These are phyloP conservation scores for Himantopus leucocephalus DNA, from an alignment of 2,113 vertebrate species.

Conservation along the genomic window DNA sequence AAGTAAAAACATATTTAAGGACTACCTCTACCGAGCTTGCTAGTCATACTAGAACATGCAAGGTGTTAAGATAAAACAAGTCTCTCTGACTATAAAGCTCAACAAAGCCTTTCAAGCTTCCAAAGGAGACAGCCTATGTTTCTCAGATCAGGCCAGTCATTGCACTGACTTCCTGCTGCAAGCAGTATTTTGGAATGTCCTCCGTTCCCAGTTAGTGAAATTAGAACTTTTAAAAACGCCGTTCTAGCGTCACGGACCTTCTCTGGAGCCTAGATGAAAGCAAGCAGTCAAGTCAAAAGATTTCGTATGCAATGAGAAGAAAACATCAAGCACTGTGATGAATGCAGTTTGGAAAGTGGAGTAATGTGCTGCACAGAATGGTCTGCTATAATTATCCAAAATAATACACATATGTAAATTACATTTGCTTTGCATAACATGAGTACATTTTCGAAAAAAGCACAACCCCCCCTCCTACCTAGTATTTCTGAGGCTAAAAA, in stretches of 20 bases:
- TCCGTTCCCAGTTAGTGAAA: neutral
- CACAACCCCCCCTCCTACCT: neutral
- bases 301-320: neutral
- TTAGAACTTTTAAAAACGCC: neutral
- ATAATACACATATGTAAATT: neutral
- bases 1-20: neutral
- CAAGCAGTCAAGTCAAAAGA: neutral
- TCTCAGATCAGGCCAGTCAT: neutral
- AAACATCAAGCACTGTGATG: neutral
- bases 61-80: neutral
- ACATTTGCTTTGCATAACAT: neutral
- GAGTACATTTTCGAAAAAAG: neutral
- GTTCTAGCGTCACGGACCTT: accelerated
- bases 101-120: neutral
- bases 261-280: neutral
- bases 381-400: neutral
- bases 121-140: neutral
- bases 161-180: neutral
- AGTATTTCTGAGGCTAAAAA: neutral
- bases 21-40: neutral
- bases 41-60: neutral
- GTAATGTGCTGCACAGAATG: neutral
- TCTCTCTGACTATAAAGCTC: neutral
- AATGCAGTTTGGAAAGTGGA: neutral
- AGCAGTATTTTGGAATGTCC: neutral